These are phyloP conservation scores for Nasonovia ribisnigri DNA, from an alignment of 2,888 invertebrate species.

Conservation along the genomic window DNA sequence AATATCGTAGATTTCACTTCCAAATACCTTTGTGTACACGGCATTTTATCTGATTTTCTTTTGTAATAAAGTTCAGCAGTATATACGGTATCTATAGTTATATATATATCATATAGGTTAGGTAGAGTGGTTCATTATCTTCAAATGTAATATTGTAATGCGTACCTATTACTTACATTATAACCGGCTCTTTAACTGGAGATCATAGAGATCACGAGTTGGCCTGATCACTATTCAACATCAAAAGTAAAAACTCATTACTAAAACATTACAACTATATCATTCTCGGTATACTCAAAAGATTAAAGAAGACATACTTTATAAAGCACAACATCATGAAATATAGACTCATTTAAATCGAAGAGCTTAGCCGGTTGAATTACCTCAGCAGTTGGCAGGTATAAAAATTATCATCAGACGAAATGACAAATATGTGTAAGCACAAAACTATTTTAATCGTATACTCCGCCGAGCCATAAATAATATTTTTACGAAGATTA, in stretches of 20 bases:
- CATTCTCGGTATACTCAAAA: not conserved
- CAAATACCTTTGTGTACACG: not conserved
- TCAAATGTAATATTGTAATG: not conserved
- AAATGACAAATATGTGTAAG: not conserved
- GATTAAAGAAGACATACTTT: conserved; percentile 29
- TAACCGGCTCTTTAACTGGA: not conserved
- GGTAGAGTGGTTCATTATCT: not conserved
- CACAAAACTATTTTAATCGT: not conserved
- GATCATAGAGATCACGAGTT: not conserved
- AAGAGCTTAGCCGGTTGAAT: not conserved
- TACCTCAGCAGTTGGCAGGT: not conserved
- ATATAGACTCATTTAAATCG: not conserved
- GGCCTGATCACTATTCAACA: not conserved
- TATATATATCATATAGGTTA: not conserved
- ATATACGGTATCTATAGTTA: not conserved
- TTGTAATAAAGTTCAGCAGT: not conserved
- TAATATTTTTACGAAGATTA: not conserved
- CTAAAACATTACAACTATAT: conserved; percentile 9
- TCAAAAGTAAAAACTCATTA: conserved; percentile 21
- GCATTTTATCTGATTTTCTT: not conserved
- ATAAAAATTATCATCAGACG: not conserved
- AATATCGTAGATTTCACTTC: not conserved
- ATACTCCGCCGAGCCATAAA: not conserved
- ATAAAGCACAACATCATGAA: not conserved
- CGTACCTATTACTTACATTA: not conserved